These are phyloP conservation scores for Acanthopagrus latus DNA, from an alignment of 2,797 vertebrate genomes.

Conservation along the genomic window DNA sequence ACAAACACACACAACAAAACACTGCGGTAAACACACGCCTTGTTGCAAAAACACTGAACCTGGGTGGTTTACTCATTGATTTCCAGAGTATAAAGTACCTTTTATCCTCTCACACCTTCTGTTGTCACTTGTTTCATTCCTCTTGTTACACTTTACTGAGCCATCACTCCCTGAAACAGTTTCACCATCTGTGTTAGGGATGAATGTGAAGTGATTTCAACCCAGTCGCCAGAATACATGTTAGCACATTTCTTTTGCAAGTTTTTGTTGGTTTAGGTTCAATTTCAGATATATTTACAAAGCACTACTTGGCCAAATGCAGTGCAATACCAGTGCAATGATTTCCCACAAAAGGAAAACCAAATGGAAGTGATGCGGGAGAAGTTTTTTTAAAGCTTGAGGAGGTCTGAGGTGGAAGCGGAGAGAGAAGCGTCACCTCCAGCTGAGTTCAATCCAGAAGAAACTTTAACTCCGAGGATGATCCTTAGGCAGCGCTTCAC, in stretches of 20 bases:
- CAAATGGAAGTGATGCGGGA: conserved; percentile 2
- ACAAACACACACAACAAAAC: background rate
- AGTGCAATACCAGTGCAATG: conserved; percentile 24
- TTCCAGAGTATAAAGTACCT: background rate
- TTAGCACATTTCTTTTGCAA: too few species aligned
- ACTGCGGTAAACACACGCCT: background rate
- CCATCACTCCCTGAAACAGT: background rate
- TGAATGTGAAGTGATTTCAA: conserved; percentile 1
- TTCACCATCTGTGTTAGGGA: background rate
- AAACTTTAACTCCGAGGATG: conserved; percentile 87
- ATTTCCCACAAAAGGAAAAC: conserved; percentile 42
- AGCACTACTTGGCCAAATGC: background rate
- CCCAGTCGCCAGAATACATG: too few species aligned
- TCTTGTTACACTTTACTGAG: background rate
- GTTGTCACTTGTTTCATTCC: background rate
- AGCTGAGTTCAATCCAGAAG: conserved; percentile 78
- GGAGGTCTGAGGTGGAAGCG: conserved; percentile 8
- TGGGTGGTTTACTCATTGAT: background rate
- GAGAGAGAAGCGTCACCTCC: conserved; percentile 11
- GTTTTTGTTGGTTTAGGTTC: too few species aligned
- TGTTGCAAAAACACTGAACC: background rate
- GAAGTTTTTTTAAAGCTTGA: conserved; percentile 18
- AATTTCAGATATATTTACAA: too few species aligned
- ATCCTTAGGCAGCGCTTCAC: conserved; percentile 70
- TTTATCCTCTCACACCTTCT: background rate